A percentile compares a stretch with the other conserved stretches of the same genome.
phyloP scores from a whole-genome alignment of 2,888 invertebrate species.

The Drosophila multiciliata region DNA sequence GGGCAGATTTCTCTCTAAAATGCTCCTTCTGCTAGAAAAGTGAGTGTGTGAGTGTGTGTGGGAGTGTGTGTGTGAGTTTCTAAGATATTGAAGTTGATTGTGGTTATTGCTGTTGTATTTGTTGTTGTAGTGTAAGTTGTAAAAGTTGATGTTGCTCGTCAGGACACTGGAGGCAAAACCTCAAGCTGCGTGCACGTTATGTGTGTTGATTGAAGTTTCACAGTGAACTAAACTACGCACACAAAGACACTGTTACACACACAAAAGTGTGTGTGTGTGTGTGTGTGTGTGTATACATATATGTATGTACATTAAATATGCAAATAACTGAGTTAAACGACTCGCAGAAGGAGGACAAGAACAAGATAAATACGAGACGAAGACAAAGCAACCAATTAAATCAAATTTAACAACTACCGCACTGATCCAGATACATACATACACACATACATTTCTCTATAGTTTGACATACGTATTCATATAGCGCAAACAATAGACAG shows the following conservation, averaged over 20 bases:
- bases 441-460: not conserved
- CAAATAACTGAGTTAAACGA: constrained; percentile 42
- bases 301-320: constrained; percentile 33
- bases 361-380: constrained; percentile 5
- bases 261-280: not conserved
- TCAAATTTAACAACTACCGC: constrained; percentile 16
- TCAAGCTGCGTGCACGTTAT: constrained; percentile 62
- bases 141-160: constrained; percentile 11
- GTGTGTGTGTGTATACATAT: not conserved
- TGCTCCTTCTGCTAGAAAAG: not conserved
- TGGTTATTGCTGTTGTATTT: constrained; percentile 40
- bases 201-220: constrained; percentile 61
- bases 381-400: constrained; percentile 30
- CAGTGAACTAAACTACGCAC: constrained; percentile 33
- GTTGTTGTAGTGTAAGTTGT: constrained; percentile 12
- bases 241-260: not conserved
- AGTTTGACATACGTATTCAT: not conserved
- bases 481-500: not conserved
- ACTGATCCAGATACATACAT: constrained; percentile 1
- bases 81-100: constrained; percentile 65
- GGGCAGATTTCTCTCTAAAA: constrained; percentile 16
- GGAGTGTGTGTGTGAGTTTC: constrained; percentile 17
- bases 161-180: constrained; percentile 24
- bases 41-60: not conserved
- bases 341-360: not conserved